These are phyloP conservation scores for Ricordea florida DNA, from an alignment of 92 coral and sea anemone genomes.

Conservation along the genomic window DNA sequence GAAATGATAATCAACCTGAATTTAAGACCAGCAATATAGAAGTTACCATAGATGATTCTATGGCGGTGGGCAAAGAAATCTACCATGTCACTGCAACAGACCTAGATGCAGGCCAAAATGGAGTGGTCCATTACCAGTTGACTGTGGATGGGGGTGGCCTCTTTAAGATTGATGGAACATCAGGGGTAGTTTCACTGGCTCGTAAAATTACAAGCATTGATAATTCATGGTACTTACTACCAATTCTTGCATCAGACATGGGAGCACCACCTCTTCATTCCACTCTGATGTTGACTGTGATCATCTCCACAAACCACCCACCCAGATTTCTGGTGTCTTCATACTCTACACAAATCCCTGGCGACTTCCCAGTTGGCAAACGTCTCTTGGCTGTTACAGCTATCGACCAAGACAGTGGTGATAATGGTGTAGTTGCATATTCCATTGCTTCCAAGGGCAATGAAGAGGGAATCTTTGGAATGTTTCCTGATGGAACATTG, in stretches of 20 bases:
- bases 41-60: constrained; percentile 72
- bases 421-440: constrained; percentile 68
- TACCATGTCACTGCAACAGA: constrained; percentile 74
- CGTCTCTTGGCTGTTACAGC: constrained; percentile 73
- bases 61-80: constrained; percentile 60
- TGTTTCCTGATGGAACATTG: constrained; percentile 82
- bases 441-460: constrained; percentile 63
- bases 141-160: constrained; percentile 63
- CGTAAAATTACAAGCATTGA: constrained; percentile 47
- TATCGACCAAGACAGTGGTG: constrained; percentile 75
- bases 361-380: constrained; percentile 73
- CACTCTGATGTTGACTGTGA: constrained; percentile 65
- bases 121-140: constrained; percentile 79
- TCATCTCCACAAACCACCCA: constrained; percentile 67
- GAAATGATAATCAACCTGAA: constrained; percentile 85
- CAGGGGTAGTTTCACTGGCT: constrained; percentile 80
- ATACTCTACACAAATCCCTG: constrained; percentile 61
- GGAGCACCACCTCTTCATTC: constrained; percentile 90
- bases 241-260: constrained; percentile 79
- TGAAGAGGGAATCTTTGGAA: constrained; percentile 78
- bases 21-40: constrained; percentile 59
- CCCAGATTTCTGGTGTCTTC: constrained; percentile 68
- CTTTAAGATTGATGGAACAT: constrained; percentile 70
- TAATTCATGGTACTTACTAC: constrained; percentile 56
- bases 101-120: constrained; percentile 81